Conservation (phyloP, 2,113 vertebrate species). For the Ctenomys sociabilis region DNA sequence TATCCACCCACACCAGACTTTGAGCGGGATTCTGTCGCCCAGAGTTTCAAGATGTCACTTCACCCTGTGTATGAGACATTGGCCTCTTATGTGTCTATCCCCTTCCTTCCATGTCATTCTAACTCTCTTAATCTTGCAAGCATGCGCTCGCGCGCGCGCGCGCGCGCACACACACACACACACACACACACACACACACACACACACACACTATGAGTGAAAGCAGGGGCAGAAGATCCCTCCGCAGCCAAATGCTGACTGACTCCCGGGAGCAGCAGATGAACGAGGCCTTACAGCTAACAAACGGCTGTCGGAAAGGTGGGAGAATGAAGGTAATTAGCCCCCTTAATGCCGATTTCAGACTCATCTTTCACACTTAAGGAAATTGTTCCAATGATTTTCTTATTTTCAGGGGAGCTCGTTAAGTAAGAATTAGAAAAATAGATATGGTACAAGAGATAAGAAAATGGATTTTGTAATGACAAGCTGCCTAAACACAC, state of each 20-base stretch:
- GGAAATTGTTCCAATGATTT: constrained; percentile 85
- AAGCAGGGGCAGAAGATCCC: not conserved
- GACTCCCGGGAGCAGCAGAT: constrained; percentile 64
- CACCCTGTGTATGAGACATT: not conserved
- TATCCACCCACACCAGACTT: not conserved
- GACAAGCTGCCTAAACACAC: constrained; percentile 69
- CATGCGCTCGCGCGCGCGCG: too few relatives aligned
- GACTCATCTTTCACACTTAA: constrained; percentile 86
- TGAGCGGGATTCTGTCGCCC: not conserved
- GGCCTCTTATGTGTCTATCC: not conserved
- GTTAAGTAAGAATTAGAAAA: constrained; percentile 87
- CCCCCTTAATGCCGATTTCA: constrained; percentile 84
- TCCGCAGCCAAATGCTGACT: not conserved
- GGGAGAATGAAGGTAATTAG: constrained; percentile 82
- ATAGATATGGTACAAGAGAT: constrained; percentile 80
- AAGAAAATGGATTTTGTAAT: constrained; percentile 78
- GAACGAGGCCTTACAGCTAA: constrained; percentile 68
- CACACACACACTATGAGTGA: accelerated
- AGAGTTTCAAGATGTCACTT: not conserved
- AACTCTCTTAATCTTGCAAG: too few relatives aligned
- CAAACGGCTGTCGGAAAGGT: constrained; percentile 77
- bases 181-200: not conserved
- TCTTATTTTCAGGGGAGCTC: constrained; percentile 85
- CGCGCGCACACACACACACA: not conserved
- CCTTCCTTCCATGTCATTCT: too few relatives aligned